Evolutionary conservation across 2,113 vertebrate genomes (phyloP).

Genomic region (Sinocyclocheilus anophthalmus): DNA sequence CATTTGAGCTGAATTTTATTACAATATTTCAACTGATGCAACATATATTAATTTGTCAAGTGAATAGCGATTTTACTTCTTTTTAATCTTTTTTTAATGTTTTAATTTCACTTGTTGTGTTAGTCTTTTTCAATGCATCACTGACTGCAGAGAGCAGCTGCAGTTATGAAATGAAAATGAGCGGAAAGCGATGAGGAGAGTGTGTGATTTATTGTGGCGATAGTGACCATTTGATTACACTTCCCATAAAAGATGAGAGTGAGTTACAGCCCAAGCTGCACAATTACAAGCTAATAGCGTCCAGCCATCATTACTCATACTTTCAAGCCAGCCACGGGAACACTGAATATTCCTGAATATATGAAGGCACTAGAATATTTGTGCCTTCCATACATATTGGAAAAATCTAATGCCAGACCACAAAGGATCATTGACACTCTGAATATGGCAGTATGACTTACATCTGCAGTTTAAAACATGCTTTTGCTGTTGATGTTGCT

Average conservation of each 20-base stretch:
- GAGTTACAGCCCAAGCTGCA: conserved; percentile 64
- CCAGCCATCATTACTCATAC: conserved; percentile 65
- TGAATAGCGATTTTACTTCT: not conserved
- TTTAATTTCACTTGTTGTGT: conserved; percentile 14
- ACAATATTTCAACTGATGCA: not conserved
- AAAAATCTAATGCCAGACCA: conserved; percentile 54
- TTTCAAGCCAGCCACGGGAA: conserved; percentile 60
- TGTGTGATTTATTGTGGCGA: conserved; percentile 51
- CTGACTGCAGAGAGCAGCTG: conserved; percentile 47
- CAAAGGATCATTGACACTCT: conserved; percentile 21
- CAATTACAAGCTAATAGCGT: conserved; percentile 65
- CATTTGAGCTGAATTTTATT: not conserved
- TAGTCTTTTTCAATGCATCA: conserved; percentile 15
- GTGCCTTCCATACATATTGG: conserved; percentile 63
- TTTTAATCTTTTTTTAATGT: conserved; percentile 9
- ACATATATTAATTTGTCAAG: conserved; percentile 3
- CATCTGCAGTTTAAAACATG: not conserved
- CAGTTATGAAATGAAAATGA: conserved; percentile 60
- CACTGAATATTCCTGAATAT: conserved; percentile 56
- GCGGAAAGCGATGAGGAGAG: conserved; percentile 11
- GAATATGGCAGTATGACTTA: not conserved
- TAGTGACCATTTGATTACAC: conserved; percentile 55
- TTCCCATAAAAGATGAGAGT: conserved; percentile 63
- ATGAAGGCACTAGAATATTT: conserved; percentile 57
- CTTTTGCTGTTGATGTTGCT: not conserved